A percentile compares a stretch with the other conserved stretches of the same genome.
Conservation (phyloP, 2,113 vertebrate genomes). For the Hippocampus guttulatus region DNA sequence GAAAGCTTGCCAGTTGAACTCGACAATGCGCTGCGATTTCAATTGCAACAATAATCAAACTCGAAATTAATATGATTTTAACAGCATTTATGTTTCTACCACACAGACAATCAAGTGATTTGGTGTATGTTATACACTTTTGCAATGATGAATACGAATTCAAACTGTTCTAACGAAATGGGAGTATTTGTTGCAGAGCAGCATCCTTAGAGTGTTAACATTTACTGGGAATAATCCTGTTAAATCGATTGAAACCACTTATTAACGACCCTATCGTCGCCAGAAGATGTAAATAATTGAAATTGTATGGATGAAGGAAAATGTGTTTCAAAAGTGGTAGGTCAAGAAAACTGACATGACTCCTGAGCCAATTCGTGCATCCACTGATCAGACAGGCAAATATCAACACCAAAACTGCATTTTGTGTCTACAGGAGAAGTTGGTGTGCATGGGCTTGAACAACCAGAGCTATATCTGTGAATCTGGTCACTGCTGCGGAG, state of each 20-base stretch:
- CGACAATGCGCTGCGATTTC: neutral
- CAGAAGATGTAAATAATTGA: too few species aligned
- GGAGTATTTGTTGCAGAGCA: neutral
- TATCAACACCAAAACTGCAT: neutral
- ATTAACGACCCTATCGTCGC: too few species aligned
- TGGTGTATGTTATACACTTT: too few species aligned
- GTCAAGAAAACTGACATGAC: too few species aligned
- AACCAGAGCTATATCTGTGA: slow-evolving; percentile 94
- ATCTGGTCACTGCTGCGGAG: slow-evolving; percentile 90
- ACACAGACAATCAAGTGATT: neutral
- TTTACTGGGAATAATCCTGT: neutral
- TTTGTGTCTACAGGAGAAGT: slow-evolving; percentile 73
- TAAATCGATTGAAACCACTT: neutral
- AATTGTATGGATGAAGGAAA: too few species aligned
- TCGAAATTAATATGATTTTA: neutral
- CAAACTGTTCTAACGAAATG: too few species aligned
- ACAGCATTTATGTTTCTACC: neutral
- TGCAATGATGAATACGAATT: too few species aligned
- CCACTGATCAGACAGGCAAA: neutral
- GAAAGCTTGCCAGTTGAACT: neutral
- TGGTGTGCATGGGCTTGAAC: slow-evolving; percentile 84
- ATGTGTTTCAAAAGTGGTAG: too few species aligned
- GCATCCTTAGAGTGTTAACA: neutral
- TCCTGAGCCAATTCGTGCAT: neutral
- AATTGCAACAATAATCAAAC: neutral